These are phyloP conservation scores for Cassiopea andromeda DNA, from an alignment of 30 jellyfish, hydroid and myxozoan species.

Conservation along the genomic window DNA sequence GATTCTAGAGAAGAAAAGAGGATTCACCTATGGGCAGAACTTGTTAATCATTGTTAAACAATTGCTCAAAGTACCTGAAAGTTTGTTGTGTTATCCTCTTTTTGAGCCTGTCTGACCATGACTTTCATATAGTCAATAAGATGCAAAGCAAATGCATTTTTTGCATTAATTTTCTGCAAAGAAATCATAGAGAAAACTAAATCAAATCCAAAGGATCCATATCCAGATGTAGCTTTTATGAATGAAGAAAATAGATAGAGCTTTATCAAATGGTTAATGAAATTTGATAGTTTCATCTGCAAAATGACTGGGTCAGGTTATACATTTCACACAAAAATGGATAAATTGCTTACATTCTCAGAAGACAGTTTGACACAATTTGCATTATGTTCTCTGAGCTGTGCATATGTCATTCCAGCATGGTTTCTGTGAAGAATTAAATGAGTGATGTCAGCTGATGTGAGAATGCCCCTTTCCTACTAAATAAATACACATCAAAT, in stretches of 20 bases:
- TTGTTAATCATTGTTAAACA: no score
- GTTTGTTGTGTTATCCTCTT: constrained; percentile 84
- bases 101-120: constrained; percentile 74
- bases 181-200: background rate
- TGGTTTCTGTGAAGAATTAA: constrained; percentile 37
- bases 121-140: constrained; percentile 95
- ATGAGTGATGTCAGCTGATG: background rate
- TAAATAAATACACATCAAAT: no score
- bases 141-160: constrained; percentile 97
- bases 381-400: constrained; percentile 91
- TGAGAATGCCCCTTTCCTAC: background rate
- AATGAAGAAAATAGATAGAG: no score
- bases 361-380: constrained; percentile 91
- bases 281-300: no score
- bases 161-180: constrained; percentile 87
- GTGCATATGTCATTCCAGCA: constrained; percentile 95
- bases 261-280: no score
- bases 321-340: background rate
- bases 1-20: no score
- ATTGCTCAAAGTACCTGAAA: constrained; percentile 57
- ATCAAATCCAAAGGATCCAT: background rate
- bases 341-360: constrained; percentile 83
- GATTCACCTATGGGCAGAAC: no score
- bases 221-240: background rate
- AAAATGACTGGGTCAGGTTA: no score